Conservation (phyloP, 2,888 invertebrate genomes). For the Dryobotodes eremita region DNA sequence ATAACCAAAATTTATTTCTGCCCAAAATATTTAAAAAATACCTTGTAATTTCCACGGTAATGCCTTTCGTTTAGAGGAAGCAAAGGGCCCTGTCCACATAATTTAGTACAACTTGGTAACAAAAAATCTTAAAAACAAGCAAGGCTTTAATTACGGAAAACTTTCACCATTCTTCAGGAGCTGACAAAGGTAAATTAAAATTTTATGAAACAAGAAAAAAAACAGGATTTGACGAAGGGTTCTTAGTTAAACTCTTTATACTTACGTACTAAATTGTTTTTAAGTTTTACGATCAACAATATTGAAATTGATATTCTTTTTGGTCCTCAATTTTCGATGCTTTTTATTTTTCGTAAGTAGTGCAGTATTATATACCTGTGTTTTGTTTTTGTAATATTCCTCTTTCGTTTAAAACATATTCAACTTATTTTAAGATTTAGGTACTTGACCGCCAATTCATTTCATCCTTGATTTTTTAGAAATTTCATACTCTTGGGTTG, state of each 20-base stretch:
- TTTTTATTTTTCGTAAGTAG: background rate
- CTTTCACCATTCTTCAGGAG: conserved; percentile 49
- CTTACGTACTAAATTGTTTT: background rate
- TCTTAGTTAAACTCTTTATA: background rate
- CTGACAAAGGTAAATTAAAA: conserved; percentile 47
- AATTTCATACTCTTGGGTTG: no score
- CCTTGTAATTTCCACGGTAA: background rate
- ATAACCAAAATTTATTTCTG: background rate
- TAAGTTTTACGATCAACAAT: background rate
- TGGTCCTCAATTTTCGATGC: background rate
- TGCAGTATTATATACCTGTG: no score
- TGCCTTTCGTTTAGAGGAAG: background rate
- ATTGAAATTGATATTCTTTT: conserved; percentile 17
- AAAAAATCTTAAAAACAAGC: conserved; percentile 41
- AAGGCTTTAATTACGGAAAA: conserved; percentile 47
- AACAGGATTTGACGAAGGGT: background rate
- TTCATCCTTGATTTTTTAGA: no score
- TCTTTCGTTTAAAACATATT: no score
- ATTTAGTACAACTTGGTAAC: conserved; percentile 26
- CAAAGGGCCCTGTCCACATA: conserved; percentile 25
- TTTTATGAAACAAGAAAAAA: conserved; percentile 36
- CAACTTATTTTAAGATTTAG: no score
- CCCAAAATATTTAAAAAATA: background rate
- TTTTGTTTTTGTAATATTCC: no score
- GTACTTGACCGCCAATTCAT: no score